Evolutionary conservation across 1,140 invertebrate species (phyloP), one percentile per base, ranked within the genome.

Genomic region (Coptotermes formosanus): DNA sequence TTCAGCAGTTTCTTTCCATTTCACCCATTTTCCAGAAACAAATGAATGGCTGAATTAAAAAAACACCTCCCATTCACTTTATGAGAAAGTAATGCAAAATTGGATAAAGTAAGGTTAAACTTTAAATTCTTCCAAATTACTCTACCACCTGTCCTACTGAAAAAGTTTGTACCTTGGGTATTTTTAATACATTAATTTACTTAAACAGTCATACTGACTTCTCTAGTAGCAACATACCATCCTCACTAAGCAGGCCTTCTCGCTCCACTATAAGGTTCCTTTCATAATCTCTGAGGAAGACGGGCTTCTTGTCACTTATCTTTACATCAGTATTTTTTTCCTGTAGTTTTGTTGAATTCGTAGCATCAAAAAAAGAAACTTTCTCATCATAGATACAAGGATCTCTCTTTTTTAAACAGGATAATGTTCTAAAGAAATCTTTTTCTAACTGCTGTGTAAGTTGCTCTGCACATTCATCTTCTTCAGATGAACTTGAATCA

Each of bases 371-470:
- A 90, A 97, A 98, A 82, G 92, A 94, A 21, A 93, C 91, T 87
- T 94, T 92, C 85, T 94, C 92, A 88, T 98, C 93, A 91, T 98
- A 98, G 88, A 98, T 98, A 88, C 93, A 93, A 1, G 97, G 96
- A 92, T 98, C 96, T 90, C 96, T 97, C 52, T 94, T 96, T 90
- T 98, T 99, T 12, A 99, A 90, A 86, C 93, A 95, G 3, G 97
- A 93, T 1, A 98, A 90, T 0, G 97, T 96, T 91, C 96, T 96
- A 11, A 97, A 94, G 91, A 98, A 99, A 85, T 96, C 94, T 89
- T 95, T 95, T 89, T 99, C 97, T 75, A 97, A 92, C 88, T 95
- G 92, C 87, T 93, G 90, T 86, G 93, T 92, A 45, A 93, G 89
- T 88, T 90, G 91, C 87, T 89, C 89, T 88, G 92, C 93, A 89